A percentile compares a stretch with the other conserved stretches of the same genome.
Evolutionary conservation across 2,888 invertebrate genomes (phyloP).

Genomic region (Sceliomorpha sp.): DNA sequence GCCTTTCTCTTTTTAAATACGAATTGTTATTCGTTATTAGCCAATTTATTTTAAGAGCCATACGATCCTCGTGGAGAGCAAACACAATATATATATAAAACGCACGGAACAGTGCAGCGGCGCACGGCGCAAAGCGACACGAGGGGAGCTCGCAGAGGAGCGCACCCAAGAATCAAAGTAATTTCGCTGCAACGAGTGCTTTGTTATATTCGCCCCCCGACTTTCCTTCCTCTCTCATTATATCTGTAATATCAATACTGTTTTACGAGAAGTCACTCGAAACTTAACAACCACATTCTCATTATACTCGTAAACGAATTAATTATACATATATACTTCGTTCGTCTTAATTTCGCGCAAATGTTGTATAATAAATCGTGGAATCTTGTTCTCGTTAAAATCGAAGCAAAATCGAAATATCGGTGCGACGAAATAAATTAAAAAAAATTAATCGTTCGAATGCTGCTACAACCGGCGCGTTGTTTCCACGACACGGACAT

Average conservation of each 20-base stretch:
- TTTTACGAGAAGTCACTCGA: constrained; percentile 23
- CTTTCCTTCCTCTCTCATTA: constrained; percentile 29
- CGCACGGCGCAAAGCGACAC: constrained; percentile 24
- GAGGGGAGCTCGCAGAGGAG: constrained; percentile 43
- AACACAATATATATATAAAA: constrained; percentile 21
- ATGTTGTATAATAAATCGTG: no score
- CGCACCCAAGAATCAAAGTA: constrained; percentile 47
- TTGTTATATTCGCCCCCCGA: constrained; percentile 41
- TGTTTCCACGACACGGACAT: no score
- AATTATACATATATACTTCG: no score
- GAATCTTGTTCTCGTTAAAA: no score
- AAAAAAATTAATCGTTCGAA: no score
- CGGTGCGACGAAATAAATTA: no score
- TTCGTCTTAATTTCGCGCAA: no score
- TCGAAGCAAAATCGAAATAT: no score
- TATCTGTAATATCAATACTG: constrained; percentile 23
- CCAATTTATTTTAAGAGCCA: constrained; percentile 8
- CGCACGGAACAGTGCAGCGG: constrained; percentile 21
- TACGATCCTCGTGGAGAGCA: constrained; percentile 18
- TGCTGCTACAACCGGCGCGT: no score
- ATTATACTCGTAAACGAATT: no score
- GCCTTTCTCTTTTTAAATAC: no score
- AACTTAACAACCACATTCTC: neutral
- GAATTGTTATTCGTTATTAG: constrained; percentile 15
- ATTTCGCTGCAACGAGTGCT: constrained; percentile 59